Evolutionary conservation across 2,113 vertebrate genomes (phyloP).

Genomic region (Bettongia penicillata): DNA sequence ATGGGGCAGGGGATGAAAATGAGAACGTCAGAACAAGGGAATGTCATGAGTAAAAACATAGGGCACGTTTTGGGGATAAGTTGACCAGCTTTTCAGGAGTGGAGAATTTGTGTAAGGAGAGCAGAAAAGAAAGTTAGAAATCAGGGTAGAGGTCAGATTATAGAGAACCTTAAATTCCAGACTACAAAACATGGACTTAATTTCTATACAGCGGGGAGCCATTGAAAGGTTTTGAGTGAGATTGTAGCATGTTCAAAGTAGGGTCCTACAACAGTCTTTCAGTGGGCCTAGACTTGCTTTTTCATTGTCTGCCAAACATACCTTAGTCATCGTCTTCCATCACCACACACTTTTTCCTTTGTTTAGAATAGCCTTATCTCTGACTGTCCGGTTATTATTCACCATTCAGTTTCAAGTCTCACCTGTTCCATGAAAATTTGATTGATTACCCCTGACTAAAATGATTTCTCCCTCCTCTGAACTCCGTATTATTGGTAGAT

Average conservation of each 20-base stretch:
- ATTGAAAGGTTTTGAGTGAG: background rate
- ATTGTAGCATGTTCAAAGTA: background rate
- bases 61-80: background rate
- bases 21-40: background rate
- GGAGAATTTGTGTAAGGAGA: background rate
- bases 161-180: background rate
- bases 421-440: background rate
- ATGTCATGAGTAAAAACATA: background rate
- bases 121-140: background rate
- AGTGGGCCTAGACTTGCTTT: background rate
- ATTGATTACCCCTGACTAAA: background rate
- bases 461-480: background rate
- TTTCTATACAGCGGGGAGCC: background rate
- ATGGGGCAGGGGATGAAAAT: background rate
- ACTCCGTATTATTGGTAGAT: background rate
- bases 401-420: background rate
- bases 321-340: background rate
- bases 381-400: background rate
- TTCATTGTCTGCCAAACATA: background rate
- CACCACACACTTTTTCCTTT: background rate
- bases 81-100: background rate
- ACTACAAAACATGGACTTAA: background rate
- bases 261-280: background rate
- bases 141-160: background rate
- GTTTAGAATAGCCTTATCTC: background rate